Percentiles rank a stretch among this genome's conserved stretches.
phyloP scores from a whole-genome alignment of 2,113 vertebrate genomes.

The Cyphomyrus discorhynchus region DNA sequence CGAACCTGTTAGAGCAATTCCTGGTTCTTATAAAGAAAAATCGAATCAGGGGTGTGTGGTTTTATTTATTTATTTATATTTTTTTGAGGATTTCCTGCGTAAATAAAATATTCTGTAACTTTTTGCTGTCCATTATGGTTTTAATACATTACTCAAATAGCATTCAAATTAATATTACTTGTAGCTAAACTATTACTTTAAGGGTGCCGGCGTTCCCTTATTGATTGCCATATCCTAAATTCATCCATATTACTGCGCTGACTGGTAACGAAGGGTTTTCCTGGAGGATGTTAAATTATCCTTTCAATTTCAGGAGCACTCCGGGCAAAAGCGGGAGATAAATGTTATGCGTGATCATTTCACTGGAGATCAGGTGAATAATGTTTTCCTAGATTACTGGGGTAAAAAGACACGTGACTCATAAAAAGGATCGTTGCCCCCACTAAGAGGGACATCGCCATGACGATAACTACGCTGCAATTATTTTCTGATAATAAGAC shows the following conservation, averaged over 20 bases:
- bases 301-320: background rate
- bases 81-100: background rate
- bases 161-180: background rate
- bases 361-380: background rate
- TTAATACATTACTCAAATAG: background rate
- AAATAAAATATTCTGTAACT: background rate
- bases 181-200: background rate
- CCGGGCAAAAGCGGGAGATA: background rate
- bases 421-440: background rate
- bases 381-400: background rate
- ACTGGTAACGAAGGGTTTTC: background rate
- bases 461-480: background rate
- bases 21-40: background rate
- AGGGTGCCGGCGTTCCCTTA: background rate
- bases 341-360: background rate
- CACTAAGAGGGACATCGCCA: background rate
- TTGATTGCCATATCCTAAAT: background rate
- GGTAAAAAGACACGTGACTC: background rate
- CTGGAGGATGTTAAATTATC: background rate
- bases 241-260: background rate
- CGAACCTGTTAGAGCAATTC: background rate
- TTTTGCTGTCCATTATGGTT: background rate
- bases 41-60: background rate
- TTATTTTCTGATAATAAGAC: background rate
- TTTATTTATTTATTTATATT: background rate